Conservation (phyloP, 2,888 invertebrate species). For the Papilio demoleus region DNA sequence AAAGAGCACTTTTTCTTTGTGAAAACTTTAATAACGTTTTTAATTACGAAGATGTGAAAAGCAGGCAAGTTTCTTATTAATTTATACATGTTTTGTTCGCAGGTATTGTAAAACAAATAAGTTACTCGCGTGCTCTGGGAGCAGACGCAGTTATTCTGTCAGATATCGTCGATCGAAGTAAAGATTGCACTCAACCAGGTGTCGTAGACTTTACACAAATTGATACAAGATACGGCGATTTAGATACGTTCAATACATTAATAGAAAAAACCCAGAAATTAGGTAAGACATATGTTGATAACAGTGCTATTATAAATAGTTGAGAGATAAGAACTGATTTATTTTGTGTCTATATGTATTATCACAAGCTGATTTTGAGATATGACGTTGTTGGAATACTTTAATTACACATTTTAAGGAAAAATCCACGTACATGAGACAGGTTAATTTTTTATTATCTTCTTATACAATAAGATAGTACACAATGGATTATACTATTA, state of each 20-base stretch:
- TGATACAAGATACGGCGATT: slow-evolving; percentile 87
- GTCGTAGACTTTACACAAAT: slow-evolving; percentile 87
- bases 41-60: slow-evolving; percentile 29
- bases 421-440: no score
- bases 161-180: slow-evolving; percentile 58
- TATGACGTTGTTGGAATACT: no score
- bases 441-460: no score
- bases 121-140: slow-evolving; percentile 72
- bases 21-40: slow-evolving; percentile 21
- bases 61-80: neutral
- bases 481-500: no score
- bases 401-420: no score
- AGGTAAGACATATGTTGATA: slow-evolving; percentile 53
- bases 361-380: no score
- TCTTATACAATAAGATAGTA: no score
- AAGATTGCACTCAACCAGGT: slow-evolving; percentile 91
- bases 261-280: slow-evolving; percentile 77
- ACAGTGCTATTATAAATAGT: neutral
- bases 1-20: slow-evolving; percentile 1
- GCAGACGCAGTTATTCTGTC: slow-evolving; percentile 75
- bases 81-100: slow-evolving; percentile 16
- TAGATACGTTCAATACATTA: slow-evolving; percentile 84
- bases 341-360: no score
- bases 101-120: slow-evolving; percentile 71
- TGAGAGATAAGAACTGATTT: no score